Evolutionary conservation across 2,797 vertebrate species (phyloP).

Genomic region (Diplodus puntazzo): DNA sequence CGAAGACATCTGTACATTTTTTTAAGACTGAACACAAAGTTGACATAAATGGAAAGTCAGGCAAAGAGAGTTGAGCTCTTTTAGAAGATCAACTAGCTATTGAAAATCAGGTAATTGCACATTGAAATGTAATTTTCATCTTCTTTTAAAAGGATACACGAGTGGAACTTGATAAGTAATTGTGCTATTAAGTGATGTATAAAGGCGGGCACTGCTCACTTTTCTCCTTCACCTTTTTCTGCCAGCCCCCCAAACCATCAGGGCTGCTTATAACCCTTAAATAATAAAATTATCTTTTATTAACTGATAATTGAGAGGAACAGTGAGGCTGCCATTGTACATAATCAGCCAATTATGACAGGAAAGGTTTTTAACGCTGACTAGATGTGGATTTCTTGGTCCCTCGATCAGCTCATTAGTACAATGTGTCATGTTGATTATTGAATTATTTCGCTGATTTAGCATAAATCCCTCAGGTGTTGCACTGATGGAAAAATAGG

Average conservation of each 20-base stretch:
- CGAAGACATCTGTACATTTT: neutral
- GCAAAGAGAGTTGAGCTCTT: too few species aligned
- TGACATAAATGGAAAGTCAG: neutral
- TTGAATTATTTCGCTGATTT: neutral
- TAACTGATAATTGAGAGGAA: neutral
- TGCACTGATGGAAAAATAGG: neutral
- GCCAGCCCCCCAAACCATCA: neutral
- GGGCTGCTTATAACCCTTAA: neutral
- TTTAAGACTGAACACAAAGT: neutral
- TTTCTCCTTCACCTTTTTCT: neutral
- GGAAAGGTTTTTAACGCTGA: neutral
- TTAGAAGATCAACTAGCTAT: neutral
- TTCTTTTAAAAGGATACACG: neutral
- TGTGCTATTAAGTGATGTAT: neutral
- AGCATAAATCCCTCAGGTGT: neutral
- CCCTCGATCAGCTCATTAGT: neutral
- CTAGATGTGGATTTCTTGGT: neutral
- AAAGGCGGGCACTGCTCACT: neutral
- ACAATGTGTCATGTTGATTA: neutral
- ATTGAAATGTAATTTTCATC: neutral
- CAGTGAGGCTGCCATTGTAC: neutral
- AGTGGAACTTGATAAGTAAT: neutral
- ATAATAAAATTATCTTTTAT: neutral
- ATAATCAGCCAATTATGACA: neutral
- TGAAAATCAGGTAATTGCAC: neutral